Evolutionary conservation across 2,888 invertebrate genomes (phyloP).

Genomic region (Agrotis segetum): DNA sequence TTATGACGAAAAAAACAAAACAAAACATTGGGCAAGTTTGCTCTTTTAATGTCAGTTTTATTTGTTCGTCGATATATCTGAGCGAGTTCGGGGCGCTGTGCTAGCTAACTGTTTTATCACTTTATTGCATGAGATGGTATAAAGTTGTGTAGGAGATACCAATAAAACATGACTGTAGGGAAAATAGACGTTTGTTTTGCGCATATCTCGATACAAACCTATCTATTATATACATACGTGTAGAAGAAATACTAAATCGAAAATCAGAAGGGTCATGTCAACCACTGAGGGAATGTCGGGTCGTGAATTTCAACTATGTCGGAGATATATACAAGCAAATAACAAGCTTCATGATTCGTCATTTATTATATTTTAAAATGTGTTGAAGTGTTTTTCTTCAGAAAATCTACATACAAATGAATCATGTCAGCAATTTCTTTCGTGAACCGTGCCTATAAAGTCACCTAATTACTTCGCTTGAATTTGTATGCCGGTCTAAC

Average conservation of each 20-base stretch:
- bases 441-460: constrained; percentile 52
- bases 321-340: constrained; percentile 49
- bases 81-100: constrained; percentile 82
- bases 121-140: constrained; percentile 89
- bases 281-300: constrained; percentile 45
- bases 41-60: constrained; percentile 87
- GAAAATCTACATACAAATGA: constrained; percentile 52
- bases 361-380: constrained; percentile 42
- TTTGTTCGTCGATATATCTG: constrained; percentile 87
- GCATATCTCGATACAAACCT: constrained; percentile 37
- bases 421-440: constrained; percentile 52
- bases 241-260: constrained; percentile 41
- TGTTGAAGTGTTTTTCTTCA: constrained; percentile 37
- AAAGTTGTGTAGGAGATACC: constrained; percentile 83
- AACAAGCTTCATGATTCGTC: constrained; percentile 24
- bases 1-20: constrained; percentile 83
- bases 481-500: constrained; percentile 47
- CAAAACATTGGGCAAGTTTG: constrained; percentile 86
- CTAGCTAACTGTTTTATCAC: constrained; percentile 90
- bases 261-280: constrained; percentile 52
- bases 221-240: neutral
- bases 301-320: constrained; percentile 40
- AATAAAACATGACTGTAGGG: constrained; percentile 84
- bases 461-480: constrained; percentile 53
- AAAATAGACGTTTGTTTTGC: constrained; percentile 71